phyloP scores from a whole-genome alignment of 2,113 vertebrate genomes.

The Mastomys coucha region DNA sequence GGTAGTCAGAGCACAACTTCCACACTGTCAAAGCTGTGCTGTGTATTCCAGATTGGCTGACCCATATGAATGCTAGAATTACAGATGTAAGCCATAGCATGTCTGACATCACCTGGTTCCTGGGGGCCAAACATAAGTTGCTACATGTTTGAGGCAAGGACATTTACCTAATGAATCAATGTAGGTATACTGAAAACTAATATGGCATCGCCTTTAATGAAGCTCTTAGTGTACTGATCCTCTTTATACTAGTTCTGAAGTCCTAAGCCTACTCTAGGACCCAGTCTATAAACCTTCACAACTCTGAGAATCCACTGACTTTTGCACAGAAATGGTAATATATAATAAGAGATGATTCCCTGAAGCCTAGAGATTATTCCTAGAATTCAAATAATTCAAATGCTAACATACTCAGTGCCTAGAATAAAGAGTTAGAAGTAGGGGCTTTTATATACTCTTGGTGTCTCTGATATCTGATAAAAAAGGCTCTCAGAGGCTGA shows the following conservation, averaged over 20 bases:
- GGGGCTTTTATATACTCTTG: accelerated
- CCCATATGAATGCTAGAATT: neutral
- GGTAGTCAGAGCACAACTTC: neutral
- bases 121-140: neutral
- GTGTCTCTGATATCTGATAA: neutral
- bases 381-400: neutral
- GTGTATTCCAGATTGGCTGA: neutral
- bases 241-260: neutral
- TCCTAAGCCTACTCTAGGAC: neutral
- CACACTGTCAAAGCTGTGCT: neutral
- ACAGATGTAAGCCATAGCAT: neutral
- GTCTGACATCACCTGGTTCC: neutral
- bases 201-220: neutral
- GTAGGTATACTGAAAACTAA: neutral
- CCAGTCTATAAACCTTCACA: neutral
- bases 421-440: neutral
- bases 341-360: neutral
- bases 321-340: neutral
- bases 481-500: neutral
- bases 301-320: neutral
- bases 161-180: neutral
- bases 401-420: neutral
- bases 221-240: neutral
- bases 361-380: neutral
- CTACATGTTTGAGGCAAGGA: neutral